Percentiles rank a stretch among this genome's conserved stretches.
phyloP scores from a whole-genome alignment of 2,797 vertebrate species.

The Falco peregrinus region DNA sequence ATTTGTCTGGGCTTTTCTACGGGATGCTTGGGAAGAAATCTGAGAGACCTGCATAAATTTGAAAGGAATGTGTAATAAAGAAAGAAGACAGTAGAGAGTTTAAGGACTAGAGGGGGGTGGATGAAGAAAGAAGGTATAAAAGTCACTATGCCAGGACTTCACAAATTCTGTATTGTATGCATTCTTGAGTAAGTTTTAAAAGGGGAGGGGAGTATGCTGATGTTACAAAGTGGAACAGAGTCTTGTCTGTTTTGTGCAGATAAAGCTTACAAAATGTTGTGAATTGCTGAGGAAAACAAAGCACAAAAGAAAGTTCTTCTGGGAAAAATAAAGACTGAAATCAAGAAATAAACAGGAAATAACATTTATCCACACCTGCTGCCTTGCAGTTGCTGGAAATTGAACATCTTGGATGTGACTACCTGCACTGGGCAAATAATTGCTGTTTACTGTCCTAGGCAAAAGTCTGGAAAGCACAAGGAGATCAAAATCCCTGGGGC shows the following conservation, averaged over 20 bases:
- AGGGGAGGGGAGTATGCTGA: background rate
- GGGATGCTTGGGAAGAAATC: background rate
- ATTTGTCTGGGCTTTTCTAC: background rate
- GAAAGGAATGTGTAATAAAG: background rate
- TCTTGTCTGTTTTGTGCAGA: background rate
- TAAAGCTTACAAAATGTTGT: background rate
- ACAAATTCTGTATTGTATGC: background rate
- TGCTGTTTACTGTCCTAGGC: background rate
- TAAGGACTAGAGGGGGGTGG: background rate
- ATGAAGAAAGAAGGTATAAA: background rate
- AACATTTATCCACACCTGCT: background rate
- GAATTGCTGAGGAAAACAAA: background rate
- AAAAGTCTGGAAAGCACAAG: background rate
- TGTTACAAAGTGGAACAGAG: background rate
- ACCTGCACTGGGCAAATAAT: background rate
- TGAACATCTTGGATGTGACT: background rate
- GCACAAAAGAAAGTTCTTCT: background rate
- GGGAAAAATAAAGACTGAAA: constrained; percentile 10
- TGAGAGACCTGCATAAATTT: background rate
- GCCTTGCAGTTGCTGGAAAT: background rate
- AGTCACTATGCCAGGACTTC: background rate
- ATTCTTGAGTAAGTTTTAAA: background rate
- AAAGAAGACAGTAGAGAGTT: background rate
- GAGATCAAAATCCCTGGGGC: background rate
- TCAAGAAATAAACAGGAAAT: background rate